Percentiles rank a stretch among this genome's conserved stretches.
Conservation (phyloP, 2,797 vertebrate species). For the Enoplosus armatus region DNA sequence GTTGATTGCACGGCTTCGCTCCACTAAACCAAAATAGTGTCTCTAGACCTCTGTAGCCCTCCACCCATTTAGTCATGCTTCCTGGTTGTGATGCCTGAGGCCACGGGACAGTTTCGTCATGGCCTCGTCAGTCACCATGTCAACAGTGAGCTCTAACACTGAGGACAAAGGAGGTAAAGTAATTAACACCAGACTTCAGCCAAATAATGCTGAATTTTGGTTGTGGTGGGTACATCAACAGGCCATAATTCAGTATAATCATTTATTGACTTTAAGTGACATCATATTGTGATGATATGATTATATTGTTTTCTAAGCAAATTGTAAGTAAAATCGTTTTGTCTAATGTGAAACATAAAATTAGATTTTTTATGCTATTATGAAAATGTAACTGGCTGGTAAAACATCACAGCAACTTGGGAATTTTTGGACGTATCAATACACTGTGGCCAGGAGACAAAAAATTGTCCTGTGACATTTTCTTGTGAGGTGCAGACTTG, state of each 20-base stretch:
- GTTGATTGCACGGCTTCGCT: slow-evolving; percentile 58
- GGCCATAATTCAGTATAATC: neutral
- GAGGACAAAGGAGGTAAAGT: slow-evolving; percentile 1
- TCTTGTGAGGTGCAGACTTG: slow-evolving; percentile 15
- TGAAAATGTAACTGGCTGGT: neutral
- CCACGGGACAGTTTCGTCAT: slow-evolving; percentile 35
- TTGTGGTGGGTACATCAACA: neutral
- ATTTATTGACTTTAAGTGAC: neutral
- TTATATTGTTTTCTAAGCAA: neutral
- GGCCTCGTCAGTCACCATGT: slow-evolving; percentile 39
- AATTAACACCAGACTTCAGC: slow-evolving; percentile 24
- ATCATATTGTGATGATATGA: neutral
- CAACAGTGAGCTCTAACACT: slow-evolving; percentile 22
- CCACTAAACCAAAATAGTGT: slow-evolving; percentile 62
- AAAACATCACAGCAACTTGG: slow-evolving; percentile 4
- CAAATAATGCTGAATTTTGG: neutral
- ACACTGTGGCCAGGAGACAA: neutral
- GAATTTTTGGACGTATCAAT: slow-evolving; percentile 13
- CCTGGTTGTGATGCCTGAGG: slow-evolving; percentile 53
- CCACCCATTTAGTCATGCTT: slow-evolving; percentile 54
- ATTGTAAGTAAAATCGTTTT: neutral
- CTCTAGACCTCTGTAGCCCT: slow-evolving; percentile 52
- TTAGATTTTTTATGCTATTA: neutral
- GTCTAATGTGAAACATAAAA: neutral
- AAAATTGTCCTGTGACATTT: neutral